phyloP scores from a whole-genome alignment of 2,797 vertebrate species.

The Halcyon leucocephala region DNA sequence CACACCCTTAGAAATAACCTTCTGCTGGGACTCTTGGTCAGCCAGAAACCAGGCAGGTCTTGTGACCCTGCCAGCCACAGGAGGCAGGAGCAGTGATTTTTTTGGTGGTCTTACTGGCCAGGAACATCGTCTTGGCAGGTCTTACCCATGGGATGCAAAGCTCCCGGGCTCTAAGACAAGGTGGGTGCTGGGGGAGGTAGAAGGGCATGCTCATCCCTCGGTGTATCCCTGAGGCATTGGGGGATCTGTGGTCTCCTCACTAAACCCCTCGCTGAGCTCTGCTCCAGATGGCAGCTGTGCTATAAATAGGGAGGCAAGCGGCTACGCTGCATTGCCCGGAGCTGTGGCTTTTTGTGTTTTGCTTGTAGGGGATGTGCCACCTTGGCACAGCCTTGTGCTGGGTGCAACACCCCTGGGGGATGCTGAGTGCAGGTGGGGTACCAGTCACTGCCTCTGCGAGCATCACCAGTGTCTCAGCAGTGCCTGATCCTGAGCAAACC shows the following conservation, averaged over 20 bases:
- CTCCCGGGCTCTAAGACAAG: fast-evolving
- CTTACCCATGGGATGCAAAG: neutral
- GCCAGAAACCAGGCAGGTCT: neutral
- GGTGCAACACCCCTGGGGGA: fast-evolving
- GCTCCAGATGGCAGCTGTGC: neutral
- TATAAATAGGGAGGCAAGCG: neutral
- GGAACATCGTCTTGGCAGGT: neutral
- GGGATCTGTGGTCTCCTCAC: neutral
- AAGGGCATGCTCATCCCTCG: neutral
- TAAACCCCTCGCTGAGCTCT: fast-evolving
- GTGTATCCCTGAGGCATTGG: fast-evolving
- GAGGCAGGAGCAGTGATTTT: neutral
- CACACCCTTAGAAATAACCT: neutral
- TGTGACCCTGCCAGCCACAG: fast-evolving
- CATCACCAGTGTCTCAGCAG: neutral
- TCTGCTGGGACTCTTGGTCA: neutral
- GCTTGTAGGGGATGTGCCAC: neutral
- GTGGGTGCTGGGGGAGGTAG: neutral
- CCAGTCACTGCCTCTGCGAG: neutral
- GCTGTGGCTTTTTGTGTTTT: neutral
- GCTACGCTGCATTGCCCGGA: fast-evolving
- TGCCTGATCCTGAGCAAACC: fast-evolving
- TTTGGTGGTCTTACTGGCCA: neutral
- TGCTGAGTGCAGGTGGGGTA: neutral
- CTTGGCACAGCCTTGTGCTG: neutral